A percentile compares a stretch with the other conserved stretches of the same genome.
Conservation (phyloP, 2,888 invertebrate species). For the Ernsta delagoae region DNA sequence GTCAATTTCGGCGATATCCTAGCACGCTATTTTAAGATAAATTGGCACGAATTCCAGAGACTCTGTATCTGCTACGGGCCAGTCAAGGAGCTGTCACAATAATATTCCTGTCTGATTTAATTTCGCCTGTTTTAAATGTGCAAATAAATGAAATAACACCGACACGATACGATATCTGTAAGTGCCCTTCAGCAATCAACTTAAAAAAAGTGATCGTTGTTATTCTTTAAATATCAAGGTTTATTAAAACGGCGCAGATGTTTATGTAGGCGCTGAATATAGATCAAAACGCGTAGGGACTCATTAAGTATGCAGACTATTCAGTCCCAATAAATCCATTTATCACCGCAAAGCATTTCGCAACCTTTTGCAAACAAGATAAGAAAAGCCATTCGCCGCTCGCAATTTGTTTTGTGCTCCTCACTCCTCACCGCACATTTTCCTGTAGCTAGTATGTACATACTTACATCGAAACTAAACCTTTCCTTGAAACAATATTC, state of each 20-base stretch:
- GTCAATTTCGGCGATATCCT: conserved; percentile 41
- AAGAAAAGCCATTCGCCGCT: conserved; percentile 20
- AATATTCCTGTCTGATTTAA: conserved; percentile 51
- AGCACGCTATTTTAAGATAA: conserved; percentile 48
- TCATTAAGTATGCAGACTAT: conserved; percentile 24
- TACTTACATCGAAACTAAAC: conserved; percentile 6
- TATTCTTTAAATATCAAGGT: conserved; percentile 51
- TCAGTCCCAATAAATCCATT: conserved; percentile 37
- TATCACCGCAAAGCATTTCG: conserved; percentile 20
- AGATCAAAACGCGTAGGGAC: conserved; percentile 36
- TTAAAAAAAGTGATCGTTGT: conserved; percentile 49
- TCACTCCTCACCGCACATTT: conserved; percentile 22
- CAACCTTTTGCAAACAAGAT: conserved; percentile 32
- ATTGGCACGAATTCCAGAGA: conserved; percentile 66
- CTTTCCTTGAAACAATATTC: conserved; percentile 32
- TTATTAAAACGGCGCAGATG: conserved; percentile 31
- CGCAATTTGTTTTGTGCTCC: background rate
- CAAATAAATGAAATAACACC: conserved; percentile 39
- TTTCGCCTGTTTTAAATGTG: conserved; percentile 35
- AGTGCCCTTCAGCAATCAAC: conserved; percentile 53
- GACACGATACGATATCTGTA: conserved; percentile 26
- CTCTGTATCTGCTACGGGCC: conserved; percentile 61
- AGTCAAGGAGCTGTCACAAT: conserved; percentile 63
- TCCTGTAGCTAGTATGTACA: conserved; percentile 35
- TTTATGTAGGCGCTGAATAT: conserved; percentile 35